Conservation (phyloP, 2,113 vertebrate genomes). For the Vulpes lagopus region DNA sequence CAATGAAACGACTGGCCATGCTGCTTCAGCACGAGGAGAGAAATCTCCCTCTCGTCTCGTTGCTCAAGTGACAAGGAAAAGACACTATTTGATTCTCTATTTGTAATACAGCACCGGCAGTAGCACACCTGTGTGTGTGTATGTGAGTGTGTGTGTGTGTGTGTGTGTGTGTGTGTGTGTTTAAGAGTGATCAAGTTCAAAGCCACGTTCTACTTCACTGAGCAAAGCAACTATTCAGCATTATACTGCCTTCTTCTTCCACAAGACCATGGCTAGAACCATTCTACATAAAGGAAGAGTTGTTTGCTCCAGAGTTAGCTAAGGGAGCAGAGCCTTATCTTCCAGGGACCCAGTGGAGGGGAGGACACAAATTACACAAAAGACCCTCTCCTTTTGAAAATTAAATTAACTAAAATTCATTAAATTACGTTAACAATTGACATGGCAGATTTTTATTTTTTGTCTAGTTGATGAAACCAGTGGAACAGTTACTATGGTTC, state of each 20-base stretch:
- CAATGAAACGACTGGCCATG: not conserved
- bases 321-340: conserved; percentile 31
- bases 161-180: not conserved
- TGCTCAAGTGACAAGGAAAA: not conserved
- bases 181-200: not conserved
- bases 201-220: not conserved
- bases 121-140: not conserved
- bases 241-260: not conserved
- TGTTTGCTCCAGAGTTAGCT: conserved; percentile 43
- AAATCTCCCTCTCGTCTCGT: not conserved
- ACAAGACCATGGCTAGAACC: conserved; percentile 49
- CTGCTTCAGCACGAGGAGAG: not conserved
- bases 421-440: not conserved
- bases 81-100: not conserved
- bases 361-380: not conserved
- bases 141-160: no score
- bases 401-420: not conserved
- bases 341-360: not conserved
- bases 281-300: conserved; percentile 65
- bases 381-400: not conserved
- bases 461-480: not conserved
- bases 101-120: not conserved
- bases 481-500: not conserved
- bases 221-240: accelerated
- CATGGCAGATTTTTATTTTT: not conserved